Conservation (phyloP, 2,113 vertebrate genomes). For the Agapornis roseicollis region DNA sequence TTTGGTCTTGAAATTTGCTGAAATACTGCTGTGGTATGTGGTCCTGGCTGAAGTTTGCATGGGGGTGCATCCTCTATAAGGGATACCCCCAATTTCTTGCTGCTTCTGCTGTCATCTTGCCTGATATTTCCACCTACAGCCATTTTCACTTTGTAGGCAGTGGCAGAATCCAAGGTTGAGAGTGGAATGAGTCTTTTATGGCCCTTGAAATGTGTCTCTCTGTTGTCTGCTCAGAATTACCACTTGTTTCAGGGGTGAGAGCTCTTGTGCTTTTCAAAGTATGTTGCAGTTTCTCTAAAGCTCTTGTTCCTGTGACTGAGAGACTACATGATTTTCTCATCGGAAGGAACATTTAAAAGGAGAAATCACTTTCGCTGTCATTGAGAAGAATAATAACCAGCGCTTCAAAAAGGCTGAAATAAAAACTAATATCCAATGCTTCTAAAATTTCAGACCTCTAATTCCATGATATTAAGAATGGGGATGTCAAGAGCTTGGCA, state of each 20-base stretch:
- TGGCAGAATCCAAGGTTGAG: background rate
- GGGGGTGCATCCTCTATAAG: background rate
- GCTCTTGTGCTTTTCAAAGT: background rate
- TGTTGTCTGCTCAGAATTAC: background rate
- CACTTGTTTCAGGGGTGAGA: background rate
- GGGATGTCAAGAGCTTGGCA: background rate
- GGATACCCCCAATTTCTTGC: background rate
- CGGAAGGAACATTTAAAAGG: background rate
- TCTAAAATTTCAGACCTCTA: background rate
- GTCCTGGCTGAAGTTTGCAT: background rate
- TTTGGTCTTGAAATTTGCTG: background rate
- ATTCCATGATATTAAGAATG: background rate
- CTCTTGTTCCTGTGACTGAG: background rate
- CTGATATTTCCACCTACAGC: background rate
- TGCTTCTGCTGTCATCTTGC: background rate
- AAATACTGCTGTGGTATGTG: background rate
- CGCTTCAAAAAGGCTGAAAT: background rate
- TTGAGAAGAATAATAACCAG: background rate
- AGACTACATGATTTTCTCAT: background rate
- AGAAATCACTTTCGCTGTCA: background rate
- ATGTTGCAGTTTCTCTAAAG: background rate
- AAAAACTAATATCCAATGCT: background rate
- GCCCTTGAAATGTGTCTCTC: background rate
- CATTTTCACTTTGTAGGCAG: background rate
- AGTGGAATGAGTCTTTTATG: background rate